phyloP scores from a whole-genome alignment of 35 echinoderm and acorn worm genomes.

The Acanthaster planci region DNA sequence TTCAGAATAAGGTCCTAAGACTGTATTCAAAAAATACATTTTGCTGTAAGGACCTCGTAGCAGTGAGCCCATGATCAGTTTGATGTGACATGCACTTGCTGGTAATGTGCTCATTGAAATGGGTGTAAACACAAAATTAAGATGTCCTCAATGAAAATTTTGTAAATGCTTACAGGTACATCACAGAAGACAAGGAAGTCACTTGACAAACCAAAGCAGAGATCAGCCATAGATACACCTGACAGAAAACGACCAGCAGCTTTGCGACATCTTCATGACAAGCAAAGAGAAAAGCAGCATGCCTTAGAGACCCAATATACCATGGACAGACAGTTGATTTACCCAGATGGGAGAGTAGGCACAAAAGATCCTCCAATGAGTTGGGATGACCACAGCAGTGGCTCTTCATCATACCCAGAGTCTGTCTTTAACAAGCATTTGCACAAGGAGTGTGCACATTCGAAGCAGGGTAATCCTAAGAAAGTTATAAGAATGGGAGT shows the following conservation, averaged over 20 bases:
- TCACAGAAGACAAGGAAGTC: background rate
- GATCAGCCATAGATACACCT: no score
- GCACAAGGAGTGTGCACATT: no score
- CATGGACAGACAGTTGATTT: background rate
- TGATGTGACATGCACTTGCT: no score
- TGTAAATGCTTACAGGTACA: background rate
- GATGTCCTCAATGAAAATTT: no score
- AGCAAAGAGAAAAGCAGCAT: background rate
- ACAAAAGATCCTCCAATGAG: background rate
- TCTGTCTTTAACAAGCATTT: background rate
- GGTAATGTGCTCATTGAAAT: no score
- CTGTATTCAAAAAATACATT: no score
- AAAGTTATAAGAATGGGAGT: background rate
- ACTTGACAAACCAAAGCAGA: background rate
- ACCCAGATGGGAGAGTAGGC: background rate
- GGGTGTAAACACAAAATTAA: no score
- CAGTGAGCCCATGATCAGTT: no score
- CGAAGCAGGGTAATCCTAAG: no score
- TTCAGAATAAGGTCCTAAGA: no score
- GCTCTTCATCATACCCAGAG: background rate
- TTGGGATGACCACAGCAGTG: background rate
- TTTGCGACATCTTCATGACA: background rate
- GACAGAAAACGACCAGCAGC: background rate
- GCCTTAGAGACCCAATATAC: background rate
- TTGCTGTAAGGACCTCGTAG: no score